A percentile compares a stretch with the other conserved stretches of the same genome.
Evolutionary conservation across 2,113 vertebrate genomes (phyloP).

Genomic region (Colaptes auratus): DNA sequence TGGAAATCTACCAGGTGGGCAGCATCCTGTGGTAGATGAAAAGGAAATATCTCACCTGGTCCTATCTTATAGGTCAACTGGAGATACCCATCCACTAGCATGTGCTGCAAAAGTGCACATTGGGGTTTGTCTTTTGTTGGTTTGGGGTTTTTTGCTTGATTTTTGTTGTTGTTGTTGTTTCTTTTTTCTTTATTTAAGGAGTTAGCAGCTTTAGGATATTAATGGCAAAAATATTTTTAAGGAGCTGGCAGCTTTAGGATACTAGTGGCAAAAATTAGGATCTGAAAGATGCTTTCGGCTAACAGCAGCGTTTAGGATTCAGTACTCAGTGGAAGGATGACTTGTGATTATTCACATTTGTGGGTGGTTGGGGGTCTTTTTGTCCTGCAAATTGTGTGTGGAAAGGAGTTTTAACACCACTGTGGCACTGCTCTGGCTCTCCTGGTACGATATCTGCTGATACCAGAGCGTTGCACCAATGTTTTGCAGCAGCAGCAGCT

Average conservation of each 20-base stretch:
- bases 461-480: neutral
- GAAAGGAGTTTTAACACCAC: neutral
- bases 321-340: neutral
- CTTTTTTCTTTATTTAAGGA: neutral
- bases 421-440: too few relatives aligned
- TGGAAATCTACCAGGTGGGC: neutral
- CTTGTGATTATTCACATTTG: neutral
- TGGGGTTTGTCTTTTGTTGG: too few relatives aligned
- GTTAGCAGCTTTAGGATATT: neutral
- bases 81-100: neutral
- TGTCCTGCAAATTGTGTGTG: neutral
- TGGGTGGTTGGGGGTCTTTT: neutral
- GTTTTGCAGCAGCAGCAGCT: neutral
- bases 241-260: neutral
- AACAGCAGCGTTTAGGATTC: neutral
- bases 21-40: neutral
- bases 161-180: too few relatives aligned
- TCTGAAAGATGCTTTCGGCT: neutral
- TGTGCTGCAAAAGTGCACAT: neutral
- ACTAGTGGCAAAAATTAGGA: neutral
- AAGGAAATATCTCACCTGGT: neutral
- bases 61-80: accelerated
- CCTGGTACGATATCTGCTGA: neutral
- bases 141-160: too few relatives aligned
- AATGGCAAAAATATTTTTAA: neutral